These are phyloP conservation scores for Andrena cerasifolii DNA, from an alignment of 1,140 invertebrate genomes.

Conservation along the genomic window DNA sequence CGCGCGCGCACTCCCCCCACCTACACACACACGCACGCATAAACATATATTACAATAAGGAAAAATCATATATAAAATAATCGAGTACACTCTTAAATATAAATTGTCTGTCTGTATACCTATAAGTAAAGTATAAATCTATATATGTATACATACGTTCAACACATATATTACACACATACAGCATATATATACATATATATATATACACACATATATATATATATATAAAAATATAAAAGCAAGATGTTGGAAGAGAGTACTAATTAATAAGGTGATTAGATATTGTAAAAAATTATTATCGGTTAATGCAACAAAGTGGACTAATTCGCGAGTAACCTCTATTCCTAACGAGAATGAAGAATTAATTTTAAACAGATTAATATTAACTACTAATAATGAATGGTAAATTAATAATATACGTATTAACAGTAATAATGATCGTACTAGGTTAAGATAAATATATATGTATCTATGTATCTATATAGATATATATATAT, in stretches of 20 bases:
- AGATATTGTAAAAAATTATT: slow-evolving; percentile 39
- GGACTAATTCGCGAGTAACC: slow-evolving; percentile 48
- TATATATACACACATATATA: slow-evolving; percentile 8
- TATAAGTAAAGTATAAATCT: slow-evolving; percentile 27
- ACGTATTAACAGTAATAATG: slow-evolving; percentile 45
- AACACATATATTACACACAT: slow-evolving; percentile 1
- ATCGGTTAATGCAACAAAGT: slow-evolving; percentile 46
- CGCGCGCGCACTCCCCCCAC: too few species aligned
- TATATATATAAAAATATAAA: not conserved
- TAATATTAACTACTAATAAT: slow-evolving; percentile 38
- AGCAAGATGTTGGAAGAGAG: slow-evolving; percentile 26
- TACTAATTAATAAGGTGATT: slow-evolving; percentile 37
- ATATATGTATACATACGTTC: slow-evolving; percentile 1
- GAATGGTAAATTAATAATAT: slow-evolving; percentile 13
- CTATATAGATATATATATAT: too few species aligned
- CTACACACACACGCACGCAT: not conserved
- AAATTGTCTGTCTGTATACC: slow-evolving; percentile 6
- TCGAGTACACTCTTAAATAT: slow-evolving; percentile 15
- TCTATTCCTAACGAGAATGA: slow-evolving; percentile 50
- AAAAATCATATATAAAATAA: slow-evolving; percentile 3
- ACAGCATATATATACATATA: slow-evolving; percentile 13
- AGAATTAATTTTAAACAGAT: slow-evolving; percentile 45
- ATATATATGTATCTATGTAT: too few species aligned
- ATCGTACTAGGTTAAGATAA: slow-evolving; percentile 22
- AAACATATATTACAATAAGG: not conserved